Conservation (phyloP, 2,888 invertebrate species). For the Lochmaea crataegi region DNA sequence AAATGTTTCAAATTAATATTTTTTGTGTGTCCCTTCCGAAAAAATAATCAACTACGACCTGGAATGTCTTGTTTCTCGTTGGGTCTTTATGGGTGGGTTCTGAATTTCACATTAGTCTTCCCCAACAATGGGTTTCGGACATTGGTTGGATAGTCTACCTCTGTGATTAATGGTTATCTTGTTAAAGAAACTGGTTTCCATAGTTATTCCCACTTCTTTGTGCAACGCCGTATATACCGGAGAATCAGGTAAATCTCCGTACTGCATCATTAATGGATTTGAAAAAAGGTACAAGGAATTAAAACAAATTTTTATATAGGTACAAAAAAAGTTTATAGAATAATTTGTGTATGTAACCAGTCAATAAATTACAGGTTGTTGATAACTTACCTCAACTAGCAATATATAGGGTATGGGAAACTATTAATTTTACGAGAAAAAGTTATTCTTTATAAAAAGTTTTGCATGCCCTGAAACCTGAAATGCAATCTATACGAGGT, state of each 20-base stretch:
- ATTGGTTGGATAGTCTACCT: constrained; percentile 52
- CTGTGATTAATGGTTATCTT: constrained; percentile 58
- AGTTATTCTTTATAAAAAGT: no score
- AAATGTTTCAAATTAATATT: background rate
- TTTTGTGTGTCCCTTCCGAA: background rate
- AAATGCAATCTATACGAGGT: no score
- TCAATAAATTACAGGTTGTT: no score
- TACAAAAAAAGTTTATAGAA: no score
- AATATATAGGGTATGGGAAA: no score
- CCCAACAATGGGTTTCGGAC: constrained; percentile 57
- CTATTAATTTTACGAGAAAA: no score
- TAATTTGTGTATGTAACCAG: no score
- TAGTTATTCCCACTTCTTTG: constrained; percentile 40
- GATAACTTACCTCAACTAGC: no score
- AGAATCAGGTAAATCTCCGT: constrained; percentile 39
- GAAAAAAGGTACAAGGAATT: background rate
- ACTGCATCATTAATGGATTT: constrained; percentile 24
- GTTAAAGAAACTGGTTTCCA: constrained; percentile 40
- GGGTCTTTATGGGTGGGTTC: constrained; percentile 55
- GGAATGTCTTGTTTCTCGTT: constrained; percentile 24
- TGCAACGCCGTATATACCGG: constrained; percentile 25
- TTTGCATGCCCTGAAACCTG: no score
- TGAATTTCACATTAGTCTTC: constrained; percentile 58
- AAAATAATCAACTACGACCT: constrained; percentile 5
- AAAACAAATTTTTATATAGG: background rate